phyloP scores from a whole-genome alignment of 2,113 vertebrate genomes.

The Plectropomus leopardus region DNA sequence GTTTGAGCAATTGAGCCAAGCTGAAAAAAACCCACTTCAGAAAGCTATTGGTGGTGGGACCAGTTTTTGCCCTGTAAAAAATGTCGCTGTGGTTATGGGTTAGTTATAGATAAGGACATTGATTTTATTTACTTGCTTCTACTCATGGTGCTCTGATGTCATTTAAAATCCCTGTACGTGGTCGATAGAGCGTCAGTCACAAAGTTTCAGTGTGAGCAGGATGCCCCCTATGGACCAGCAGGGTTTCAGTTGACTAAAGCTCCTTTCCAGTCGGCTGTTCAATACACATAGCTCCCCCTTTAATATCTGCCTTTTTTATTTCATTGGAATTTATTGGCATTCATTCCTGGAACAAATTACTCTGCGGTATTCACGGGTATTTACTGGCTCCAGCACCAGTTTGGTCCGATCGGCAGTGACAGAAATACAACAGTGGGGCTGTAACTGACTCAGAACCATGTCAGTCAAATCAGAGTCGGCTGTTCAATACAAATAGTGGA shows the following conservation, averaged over 20 bases:
- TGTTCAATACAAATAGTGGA: too few relatives aligned
- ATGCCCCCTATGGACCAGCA: conserved; percentile 9
- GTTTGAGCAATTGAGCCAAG: conserved; percentile 26
- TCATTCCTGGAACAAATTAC: too few relatives aligned
- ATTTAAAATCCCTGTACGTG: conserved; percentile 31
- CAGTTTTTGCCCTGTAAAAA: not conserved
- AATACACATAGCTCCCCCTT: too few relatives aligned
- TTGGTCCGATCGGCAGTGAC: too few relatives aligned
- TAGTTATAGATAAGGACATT: conserved; percentile 28
- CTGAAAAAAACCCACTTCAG: not conserved
- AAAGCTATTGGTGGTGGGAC: not conserved
- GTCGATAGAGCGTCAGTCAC: conserved; percentile 47
- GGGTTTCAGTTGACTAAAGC: not conserved
- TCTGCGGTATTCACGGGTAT: too few relatives aligned
- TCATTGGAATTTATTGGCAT: too few relatives aligned
- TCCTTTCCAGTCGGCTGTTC: too few relatives aligned
- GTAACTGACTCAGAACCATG: too few relatives aligned
- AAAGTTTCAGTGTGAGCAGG: not conserved
- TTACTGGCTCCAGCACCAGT: too few relatives aligned
- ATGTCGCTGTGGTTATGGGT: conserved; percentile 32
- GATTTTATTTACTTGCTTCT: conserved; percentile 36
- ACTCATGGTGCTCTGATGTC: not conserved
- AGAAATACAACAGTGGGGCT: too few relatives aligned
- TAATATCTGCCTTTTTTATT: too few relatives aligned
- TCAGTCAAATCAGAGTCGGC: too few relatives aligned